Conservation (phyloP, 2,797 vertebrate genomes). For the Nasua narica region DNA sequence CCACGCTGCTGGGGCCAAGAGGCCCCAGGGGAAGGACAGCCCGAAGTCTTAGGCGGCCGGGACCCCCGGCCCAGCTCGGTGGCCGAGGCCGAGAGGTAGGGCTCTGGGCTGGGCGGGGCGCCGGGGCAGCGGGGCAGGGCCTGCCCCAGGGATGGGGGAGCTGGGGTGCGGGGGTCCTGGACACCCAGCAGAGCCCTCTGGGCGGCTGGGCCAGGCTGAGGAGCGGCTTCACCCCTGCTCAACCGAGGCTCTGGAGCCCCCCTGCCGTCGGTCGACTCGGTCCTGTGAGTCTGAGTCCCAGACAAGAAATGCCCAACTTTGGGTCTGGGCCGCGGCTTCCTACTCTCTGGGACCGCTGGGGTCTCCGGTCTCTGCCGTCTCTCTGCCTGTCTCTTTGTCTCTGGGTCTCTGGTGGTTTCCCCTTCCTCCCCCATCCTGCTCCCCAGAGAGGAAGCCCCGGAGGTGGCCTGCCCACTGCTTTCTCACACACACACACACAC, state of each 20-base stretch:
- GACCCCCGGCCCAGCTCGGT: constrained; percentile 18
- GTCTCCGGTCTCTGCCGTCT: constrained; percentile 23
- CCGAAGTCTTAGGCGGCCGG: constrained; percentile 3
- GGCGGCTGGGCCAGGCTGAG: background rate
- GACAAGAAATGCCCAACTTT: constrained; percentile 31
- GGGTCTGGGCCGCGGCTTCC: constrained; percentile 35
- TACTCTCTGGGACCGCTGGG: background rate
- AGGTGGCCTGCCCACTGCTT: constrained; percentile 57
- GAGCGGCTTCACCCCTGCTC: background rate
- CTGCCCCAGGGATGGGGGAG: background rate
- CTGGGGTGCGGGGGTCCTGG: background rate
- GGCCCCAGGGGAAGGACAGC: constrained; percentile 24
- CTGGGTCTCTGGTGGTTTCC: constrained; percentile 64
- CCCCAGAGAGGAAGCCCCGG: constrained; percentile 69
- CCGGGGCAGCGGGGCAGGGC: constrained; percentile 18
- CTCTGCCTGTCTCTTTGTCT: constrained; percentile 55
- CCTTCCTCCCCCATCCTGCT: constrained; percentile 51
- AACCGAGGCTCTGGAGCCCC: background rate
- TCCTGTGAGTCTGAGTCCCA: constrained; percentile 1
- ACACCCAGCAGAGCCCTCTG: background rate
- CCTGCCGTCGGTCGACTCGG: background rate
- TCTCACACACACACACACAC: background rate
- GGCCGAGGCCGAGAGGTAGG: constrained; percentile 64
- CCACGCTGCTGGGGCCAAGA: background rate
- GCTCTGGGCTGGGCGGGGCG: constrained; percentile 38